Percentiles rank a stretch among this genome's conserved stretches.
Conservation (phyloP, 2,797 vertebrate species). For the Busarellus nigricollis region DNA sequence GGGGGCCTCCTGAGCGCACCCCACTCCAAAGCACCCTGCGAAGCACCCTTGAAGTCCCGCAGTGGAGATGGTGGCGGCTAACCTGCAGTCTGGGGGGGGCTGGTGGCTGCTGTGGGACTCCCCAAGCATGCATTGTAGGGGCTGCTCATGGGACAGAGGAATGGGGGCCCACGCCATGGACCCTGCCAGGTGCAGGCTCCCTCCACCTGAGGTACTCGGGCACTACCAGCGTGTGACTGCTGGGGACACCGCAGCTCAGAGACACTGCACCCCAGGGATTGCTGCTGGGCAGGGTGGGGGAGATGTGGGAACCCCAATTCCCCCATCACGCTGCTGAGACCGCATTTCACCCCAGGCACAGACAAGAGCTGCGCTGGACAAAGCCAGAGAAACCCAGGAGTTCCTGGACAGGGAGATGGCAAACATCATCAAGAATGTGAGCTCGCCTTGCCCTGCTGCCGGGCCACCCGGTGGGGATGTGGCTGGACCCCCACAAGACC, state of each 20-base stretch:
- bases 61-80: neutral
- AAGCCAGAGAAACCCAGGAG: slow-evolving; percentile 64
- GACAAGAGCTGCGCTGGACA: neutral
- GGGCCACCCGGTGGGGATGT: rapidly evolving
- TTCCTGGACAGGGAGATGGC: slow-evolving; percentile 72
- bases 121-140: neutral
- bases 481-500: neutral
- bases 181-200: rapidly evolving
- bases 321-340: neutral
- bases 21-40: neutral
- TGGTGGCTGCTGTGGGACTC: neutral
- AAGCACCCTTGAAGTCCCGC: neutral
- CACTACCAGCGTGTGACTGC: rapidly evolving
- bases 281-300: neutral
- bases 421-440: slow-evolving; percentile 80
- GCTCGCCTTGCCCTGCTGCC: neutral
- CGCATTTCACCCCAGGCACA: neutral
- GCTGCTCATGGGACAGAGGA: neutral
- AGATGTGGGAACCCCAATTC: neutral
- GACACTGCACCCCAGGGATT: neutral
- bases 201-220: neutral
- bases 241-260: neutral
- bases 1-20: neutral
- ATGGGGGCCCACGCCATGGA: neutral
- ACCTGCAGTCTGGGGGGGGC: neutral